Evolutionary conservation across 1,140 invertebrate genomes (phyloP), one percentile per base, ranked within the genome.

Genomic region (Drosophila melanogaster): DNA sequence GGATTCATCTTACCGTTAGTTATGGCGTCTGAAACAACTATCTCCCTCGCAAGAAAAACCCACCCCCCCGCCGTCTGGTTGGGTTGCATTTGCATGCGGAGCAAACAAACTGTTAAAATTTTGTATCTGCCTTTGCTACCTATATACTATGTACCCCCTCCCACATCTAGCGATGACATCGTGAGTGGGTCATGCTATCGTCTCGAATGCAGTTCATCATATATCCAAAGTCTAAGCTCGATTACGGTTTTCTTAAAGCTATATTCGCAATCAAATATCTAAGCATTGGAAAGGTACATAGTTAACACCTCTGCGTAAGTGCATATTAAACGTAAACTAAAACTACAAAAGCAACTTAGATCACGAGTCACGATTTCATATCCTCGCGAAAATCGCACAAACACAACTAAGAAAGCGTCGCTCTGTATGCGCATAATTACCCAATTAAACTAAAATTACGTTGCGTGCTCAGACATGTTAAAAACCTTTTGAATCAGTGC

Each of bases 381-480:
- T 49, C 43, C 33, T 26, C 43, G 11, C 14, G 22, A 35, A 11
- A 3, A 17, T 26, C n/a, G 26, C 51, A 70, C 67, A n/a, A 40
- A 11, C 60, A 47, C 67, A 57, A 35, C 65, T 41, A 40, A 35
- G 64, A 41, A 75, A 76, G 26, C 73, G 46, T 51, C 71, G 55
- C 49, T 87, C 75, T 90, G 86, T 86, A 90, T 90, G 85, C 81
- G 85, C 85, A 90, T 90, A 90, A 90, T 90, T 90, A 90, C 89
- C 87, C 89, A 89, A 90, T 90, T 90, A 90, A 90, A 90, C 79
- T 84, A 75, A 91, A 90, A 91, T 90, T 90, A 90, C 89, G 87
- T 91, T 90, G 89, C 87, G 89, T 91, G 87, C 87, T 90, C 87
- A 90, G 87, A 90, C 87, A 90, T 90, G 89, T 91, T 90, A 90